phyloP scores from a whole-genome alignment of 1,140 invertebrate species.

The Triops cancriformis region DNA sequence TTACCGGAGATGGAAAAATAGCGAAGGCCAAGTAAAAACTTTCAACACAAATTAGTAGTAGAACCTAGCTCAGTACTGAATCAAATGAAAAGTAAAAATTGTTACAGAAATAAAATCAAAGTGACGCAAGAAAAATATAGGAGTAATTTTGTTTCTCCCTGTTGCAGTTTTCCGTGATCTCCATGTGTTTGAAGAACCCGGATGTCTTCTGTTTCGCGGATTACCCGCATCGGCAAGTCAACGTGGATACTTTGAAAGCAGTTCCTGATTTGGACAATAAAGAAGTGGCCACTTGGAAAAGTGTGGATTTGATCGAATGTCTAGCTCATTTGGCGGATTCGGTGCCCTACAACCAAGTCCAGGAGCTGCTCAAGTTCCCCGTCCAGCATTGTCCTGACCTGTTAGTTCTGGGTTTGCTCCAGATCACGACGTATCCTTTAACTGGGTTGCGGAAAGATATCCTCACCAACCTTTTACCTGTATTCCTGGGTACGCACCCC shows the following conservation, averaged over 20 bases:
- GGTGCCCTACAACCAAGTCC: slow-evolving; percentile 49
- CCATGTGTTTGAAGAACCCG: slow-evolving; percentile 68
- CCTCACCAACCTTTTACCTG: slow-evolving; percentile 72
- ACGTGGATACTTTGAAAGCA: slow-evolving; percentile 81
- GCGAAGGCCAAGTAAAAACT: slow-evolving; percentile 56
- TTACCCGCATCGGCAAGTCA: slow-evolving; percentile 72
- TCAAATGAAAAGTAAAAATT: too few species aligned
- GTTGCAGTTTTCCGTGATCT: slow-evolving; percentile 67
- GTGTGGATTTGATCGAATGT: slow-evolving; percentile 79
- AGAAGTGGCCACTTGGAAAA: slow-evolving; percentile 84
- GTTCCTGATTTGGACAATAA: slow-evolving; percentile 85
- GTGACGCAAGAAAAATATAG: too few species aligned
- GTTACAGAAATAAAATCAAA: too few species aligned
- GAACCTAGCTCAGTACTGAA: too few species aligned
- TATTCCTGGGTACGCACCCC: slow-evolving; percentile 87
- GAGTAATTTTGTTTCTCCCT: too few species aligned
- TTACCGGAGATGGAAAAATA: slow-evolving; percentile 84
- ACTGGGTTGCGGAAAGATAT: slow-evolving; percentile 72
- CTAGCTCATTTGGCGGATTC: slow-evolving; percentile 72
- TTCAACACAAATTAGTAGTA: too few species aligned
- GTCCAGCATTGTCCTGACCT: slow-evolving; percentile 89
- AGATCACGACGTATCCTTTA: slow-evolving; percentile 62
- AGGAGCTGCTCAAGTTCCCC: slow-evolving; percentile 87
- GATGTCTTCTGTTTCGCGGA: slow-evolving; percentile 93
- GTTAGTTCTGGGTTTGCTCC: slow-evolving; percentile 60